Percentiles rank a stretch among this genome's conserved stretches.
Conservation (phyloP, 2,888 invertebrate genomes). For the Micoletzkya japonica region DNA sequence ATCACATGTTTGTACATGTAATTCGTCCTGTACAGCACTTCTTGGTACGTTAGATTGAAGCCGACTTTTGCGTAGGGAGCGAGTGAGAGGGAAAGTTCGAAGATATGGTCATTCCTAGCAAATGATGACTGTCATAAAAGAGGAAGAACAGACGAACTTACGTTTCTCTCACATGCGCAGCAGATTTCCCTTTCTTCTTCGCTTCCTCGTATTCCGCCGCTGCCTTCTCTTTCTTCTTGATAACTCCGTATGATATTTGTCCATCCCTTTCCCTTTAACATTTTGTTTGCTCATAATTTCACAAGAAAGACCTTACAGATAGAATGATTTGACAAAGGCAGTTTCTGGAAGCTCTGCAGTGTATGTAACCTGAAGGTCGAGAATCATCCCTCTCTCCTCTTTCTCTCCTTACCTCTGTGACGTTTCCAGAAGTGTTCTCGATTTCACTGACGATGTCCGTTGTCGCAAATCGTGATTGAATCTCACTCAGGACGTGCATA, state of each 20-base stretch:
- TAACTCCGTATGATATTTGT: conserved; percentile 33
- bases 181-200: conserved; percentile 58
- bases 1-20: conserved; percentile 75
- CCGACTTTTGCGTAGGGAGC: conserved; percentile 66
- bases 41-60: conserved; percentile 78
- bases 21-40: conserved; percentile 73
- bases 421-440: conserved; percentile 25
- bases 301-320: conserved; percentile 21
- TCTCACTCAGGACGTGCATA: conserved; percentile 29
- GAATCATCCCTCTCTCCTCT: neutral
- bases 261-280: conserved; percentile 29
- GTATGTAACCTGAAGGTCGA: conserved; percentile 24
- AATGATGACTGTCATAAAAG: neutral
- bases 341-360: conserved; percentile 27
- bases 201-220: conserved; percentile 45
- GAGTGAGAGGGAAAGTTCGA: conserved; percentile 30
- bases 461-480: conserved; percentile 29
- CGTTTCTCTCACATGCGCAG: conserved; percentile 50
- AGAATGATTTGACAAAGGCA: conserved; percentile 28
- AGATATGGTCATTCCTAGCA: conserved; percentile 29
- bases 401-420: conserved; percentile 8
- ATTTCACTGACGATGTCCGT: conserved; percentile 30
- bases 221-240: conserved; percentile 63
- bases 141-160: conserved; percentile 31
- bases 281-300: neutral